Percentiles rank a stretch among this genome's conserved stretches.
Evolutionary conservation across 2,888 invertebrate genomes (phyloP).

Genomic region (Sicus ferrugineus): DNA sequence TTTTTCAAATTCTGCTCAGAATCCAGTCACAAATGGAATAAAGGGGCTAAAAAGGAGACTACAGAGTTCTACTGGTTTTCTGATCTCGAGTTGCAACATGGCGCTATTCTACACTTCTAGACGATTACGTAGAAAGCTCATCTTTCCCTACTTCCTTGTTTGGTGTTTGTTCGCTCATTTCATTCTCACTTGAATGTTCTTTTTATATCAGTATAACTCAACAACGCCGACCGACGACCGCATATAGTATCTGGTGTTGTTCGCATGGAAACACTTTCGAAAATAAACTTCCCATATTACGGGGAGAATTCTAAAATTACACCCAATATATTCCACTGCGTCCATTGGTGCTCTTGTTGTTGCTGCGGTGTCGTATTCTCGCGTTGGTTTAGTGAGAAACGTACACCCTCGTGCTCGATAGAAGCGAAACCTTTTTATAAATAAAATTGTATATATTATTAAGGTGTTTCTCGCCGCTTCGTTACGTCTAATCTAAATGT

Average conservation of each 20-base stretch:
- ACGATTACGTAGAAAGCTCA: no score
- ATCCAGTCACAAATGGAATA: no score
- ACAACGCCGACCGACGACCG: not conserved
- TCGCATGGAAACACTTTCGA: constrained; percentile 41
- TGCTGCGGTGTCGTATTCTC: constrained; percentile 29
- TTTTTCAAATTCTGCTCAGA: no score
- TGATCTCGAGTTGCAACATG: no score
- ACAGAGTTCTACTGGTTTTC: no score
- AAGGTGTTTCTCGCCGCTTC: no score
- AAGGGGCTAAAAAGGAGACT: no score
- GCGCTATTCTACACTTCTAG: no score
- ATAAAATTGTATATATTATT: no score
- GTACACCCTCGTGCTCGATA: constrained; percentile 18
- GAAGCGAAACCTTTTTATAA: not conserved
- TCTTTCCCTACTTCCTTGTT: not conserved
- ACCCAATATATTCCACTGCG: constrained; percentile 30
- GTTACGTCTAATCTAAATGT: no score
- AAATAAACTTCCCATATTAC: constrained; percentile 52
- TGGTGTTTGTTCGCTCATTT: constrained; percentile 1
- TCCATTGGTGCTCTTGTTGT: constrained; percentile 21
- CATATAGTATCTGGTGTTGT: constrained; percentile 24
- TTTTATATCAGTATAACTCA: constrained; percentile 10
- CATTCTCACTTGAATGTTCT: not conserved
- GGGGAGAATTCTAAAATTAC: constrained; percentile 56
- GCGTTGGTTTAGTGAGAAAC: constrained; percentile 26